Evolutionary conservation across 2,888 invertebrate species (phyloP), one percentile per base, ranked within the genome.

Genomic region (Clistopyga incitator): DNA sequence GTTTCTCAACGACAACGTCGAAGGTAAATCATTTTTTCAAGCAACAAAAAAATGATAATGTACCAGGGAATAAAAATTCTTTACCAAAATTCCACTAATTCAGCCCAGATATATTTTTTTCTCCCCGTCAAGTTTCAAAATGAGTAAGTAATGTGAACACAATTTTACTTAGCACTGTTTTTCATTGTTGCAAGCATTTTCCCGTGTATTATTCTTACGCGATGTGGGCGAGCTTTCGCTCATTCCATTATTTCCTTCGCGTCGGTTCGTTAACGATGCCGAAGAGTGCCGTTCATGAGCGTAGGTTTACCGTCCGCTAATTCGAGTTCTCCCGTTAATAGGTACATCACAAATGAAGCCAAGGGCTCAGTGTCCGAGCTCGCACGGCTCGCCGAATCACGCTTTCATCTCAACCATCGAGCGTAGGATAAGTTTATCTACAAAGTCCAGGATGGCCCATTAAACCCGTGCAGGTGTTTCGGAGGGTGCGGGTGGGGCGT

Each of bases 381-480:
- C n/a, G n/a, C 61, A 8, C 34, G n/a, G 61, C 8, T 18, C n/a
- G 20, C 8, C 42, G 29, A 65, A 79, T 50, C 70, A 52, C 78
- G 54, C 74, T 78, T 81, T 78, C 70, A 81, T 78, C 61, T 65
- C 38, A 38, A 54, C 34, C 50, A 77, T 76, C 67, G 11, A 65
- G 71, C 67, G 67, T 74, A 59, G 77, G 70, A 80, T 75, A 75
- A 75, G 81, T 85, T 85, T 81, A 85, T 84, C 84, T 81, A 75
- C 81, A 80, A 85, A 85, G 75, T 84, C 56, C 61, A 42, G 54
- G 82, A 86, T 78, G 88, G 84, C 83, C 84, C 85, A 86, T 86
- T 87, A 86, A 82, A 80, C 82, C 79, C 83, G 85, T 80, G 81
- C 90, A 89, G 90, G 88, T 89, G 88, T 74, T 74, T 61, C 75